A percentile compares a stretch with the other conserved stretches of the same genome.
Evolutionary conservation across 2,797 vertebrate species (phyloP).

Genomic region (Stomatorhinus walkeri): DNA sequence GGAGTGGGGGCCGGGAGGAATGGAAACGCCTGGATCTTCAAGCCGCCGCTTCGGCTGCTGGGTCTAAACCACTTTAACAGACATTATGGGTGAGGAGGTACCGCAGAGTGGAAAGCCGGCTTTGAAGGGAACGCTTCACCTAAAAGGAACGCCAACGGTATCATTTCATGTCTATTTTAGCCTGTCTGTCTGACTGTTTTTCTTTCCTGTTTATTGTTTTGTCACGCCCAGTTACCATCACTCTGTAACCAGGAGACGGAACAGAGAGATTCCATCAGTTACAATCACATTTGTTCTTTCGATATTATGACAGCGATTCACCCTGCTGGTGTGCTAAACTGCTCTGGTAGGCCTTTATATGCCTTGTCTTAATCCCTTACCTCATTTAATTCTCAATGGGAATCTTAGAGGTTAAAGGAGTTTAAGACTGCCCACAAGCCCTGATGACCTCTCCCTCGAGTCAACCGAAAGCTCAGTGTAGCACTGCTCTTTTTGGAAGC

Average conservation of each 20-base stretch:
- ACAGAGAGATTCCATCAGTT: not conserved
- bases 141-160: not conserved
- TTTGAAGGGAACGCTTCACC: conserved; percentile 1
- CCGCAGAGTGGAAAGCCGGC: conserved; percentile 15
- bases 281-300: not conserved
- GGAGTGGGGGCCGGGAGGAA: not conserved
- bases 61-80: conserved; percentile 5
- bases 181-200: not conserved
- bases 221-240: not conserved
- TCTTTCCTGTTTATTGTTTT: not conserved
- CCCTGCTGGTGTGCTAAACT: not conserved
- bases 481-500: not conserved
- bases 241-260: not conserved
- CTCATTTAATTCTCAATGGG: not conserved
- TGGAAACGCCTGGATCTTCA: not conserved
- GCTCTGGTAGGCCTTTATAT: not conserved
- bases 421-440: not conserved
- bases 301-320: not conserved
- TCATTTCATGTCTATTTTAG: conserved; percentile 1
- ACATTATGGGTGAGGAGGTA: not conserved
- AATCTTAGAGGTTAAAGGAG: not conserved
- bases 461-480: not conserved
- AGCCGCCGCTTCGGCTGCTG: not conserved
- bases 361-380: not conserved
- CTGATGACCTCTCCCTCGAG: not conserved